Evolutionary conservation across 2,113 vertebrate genomes (phyloP).

Genomic region (Oreotrochilus melanogaster): DNA sequence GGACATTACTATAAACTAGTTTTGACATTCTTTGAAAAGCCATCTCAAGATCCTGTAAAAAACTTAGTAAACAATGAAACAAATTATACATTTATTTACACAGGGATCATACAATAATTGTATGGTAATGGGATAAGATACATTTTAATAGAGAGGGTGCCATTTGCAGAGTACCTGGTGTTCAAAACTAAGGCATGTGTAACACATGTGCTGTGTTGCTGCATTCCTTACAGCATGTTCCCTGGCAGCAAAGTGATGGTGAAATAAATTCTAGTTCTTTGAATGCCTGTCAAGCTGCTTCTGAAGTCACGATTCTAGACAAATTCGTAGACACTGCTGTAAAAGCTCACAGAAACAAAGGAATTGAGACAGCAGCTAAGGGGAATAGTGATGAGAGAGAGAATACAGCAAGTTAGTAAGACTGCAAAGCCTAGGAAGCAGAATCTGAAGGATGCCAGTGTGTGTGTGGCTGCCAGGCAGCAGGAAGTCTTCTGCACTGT

Average conservation of each 20-base stretch:
- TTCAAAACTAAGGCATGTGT: background rate
- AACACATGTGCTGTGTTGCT: background rate
- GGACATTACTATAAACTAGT: background rate
- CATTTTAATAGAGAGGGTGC: background rate
- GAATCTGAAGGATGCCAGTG: background rate
- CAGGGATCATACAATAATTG: background rate
- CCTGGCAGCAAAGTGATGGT: constrained; percentile 20
- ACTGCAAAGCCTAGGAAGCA: background rate
- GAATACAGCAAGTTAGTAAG: background rate
- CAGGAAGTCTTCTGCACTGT: background rate
- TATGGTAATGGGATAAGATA: background rate
- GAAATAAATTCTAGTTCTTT: constrained; percentile 25
- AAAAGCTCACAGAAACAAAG: constrained; percentile 23
- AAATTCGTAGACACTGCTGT: background rate
- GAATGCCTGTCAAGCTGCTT: background rate
- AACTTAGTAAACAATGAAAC: background rate
- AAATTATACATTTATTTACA: background rate
- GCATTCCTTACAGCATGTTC: background rate
- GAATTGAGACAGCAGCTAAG: background rate
- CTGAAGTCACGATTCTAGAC: constrained; percentile 28
- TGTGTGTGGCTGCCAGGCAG: background rate
- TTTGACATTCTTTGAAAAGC: background rate
- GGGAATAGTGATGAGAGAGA: background rate
- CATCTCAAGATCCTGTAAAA: background rate
- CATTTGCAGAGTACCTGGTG: background rate